These are phyloP conservation scores for Dermolepida albohirtum DNA, from an alignment of 2,888 invertebrate genomes.

Conservation along the genomic window DNA sequence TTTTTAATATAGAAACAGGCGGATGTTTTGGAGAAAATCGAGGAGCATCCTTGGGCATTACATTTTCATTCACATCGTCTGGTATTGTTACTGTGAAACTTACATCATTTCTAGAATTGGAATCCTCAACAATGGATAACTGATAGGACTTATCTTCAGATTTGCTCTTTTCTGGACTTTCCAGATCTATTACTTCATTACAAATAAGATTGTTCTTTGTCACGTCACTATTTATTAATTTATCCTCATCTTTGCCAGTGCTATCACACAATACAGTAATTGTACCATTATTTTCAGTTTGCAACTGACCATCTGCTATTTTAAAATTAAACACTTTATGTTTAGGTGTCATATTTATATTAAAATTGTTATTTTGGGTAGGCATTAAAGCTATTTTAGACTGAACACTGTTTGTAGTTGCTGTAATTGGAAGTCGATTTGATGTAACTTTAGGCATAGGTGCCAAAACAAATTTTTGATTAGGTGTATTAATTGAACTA, in stretches of 20 bases:
- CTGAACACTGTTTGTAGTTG: slow-evolving; percentile 69
- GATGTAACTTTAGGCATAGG: slow-evolving; percentile 72
- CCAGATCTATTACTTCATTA: slow-evolving; percentile 68
- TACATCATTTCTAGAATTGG: slow-evolving; percentile 67
- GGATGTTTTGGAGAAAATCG: slow-evolving; percentile 62
- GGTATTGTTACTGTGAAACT: slow-evolving; percentile 69
- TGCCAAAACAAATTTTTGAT: slow-evolving; percentile 70
- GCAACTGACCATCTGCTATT: slow-evolving; percentile 74
- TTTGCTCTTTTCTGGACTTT: slow-evolving; percentile 52
- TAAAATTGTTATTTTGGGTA: slow-evolving; percentile 49
- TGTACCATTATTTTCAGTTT: slow-evolving; percentile 71
- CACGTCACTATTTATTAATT: slow-evolving; percentile 57
- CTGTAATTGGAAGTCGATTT: slow-evolving; percentile 69
- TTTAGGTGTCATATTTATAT: slow-evolving; percentile 58
- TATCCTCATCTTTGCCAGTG: slow-evolving; percentile 55
- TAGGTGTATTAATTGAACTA: slow-evolving; percentile 50
- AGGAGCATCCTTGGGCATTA: slow-evolving; percentile 57
- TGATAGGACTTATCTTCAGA: slow-evolving; percentile 60
- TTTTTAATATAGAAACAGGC: slow-evolving; percentile 64
- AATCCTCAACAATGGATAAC: slow-evolving; percentile 61
- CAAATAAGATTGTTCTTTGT: slow-evolving; percentile 66
- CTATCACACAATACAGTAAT: slow-evolving; percentile 72
- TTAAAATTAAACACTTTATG: slow-evolving; percentile 76
- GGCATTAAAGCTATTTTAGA: slow-evolving; percentile 62
- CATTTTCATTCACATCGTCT: slow-evolving; percentile 66